phyloP scores from a whole-genome alignment of 92 coral and sea anemone genomes.

The Epizoanthus illoricatus region DNA sequence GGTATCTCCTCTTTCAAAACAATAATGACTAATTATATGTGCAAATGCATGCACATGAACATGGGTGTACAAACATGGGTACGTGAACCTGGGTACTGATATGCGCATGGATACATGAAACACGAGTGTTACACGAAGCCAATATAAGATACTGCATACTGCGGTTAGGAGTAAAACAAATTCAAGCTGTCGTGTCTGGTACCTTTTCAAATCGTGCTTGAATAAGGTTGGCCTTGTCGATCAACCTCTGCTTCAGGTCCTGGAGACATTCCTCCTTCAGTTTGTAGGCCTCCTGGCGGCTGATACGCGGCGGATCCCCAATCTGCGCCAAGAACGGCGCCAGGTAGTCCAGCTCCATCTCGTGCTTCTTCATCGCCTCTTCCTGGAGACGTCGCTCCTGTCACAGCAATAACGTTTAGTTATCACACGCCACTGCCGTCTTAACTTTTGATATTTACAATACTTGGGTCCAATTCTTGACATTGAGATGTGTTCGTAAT shows the following conservation, averaged over 20 bases:
- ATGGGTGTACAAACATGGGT: too few relatives aligned
- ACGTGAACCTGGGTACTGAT: too few relatives aligned
- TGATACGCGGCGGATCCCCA: slow-evolving; percentile 93
- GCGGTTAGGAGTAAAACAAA: not conserved
- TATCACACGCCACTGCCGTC: not conserved
- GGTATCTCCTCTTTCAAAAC: too few relatives aligned
- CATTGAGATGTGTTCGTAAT: too few relatives aligned
- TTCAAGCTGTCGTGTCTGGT: not conserved
- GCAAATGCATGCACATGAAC: too few relatives aligned
- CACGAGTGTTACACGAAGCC: too few relatives aligned
- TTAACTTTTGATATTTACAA: not conserved
- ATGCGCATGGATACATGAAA: too few relatives aligned
- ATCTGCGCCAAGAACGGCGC: slow-evolving; percentile 99
- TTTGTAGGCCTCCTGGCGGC: slow-evolving; percentile 84
- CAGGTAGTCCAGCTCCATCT: slow-evolving; percentile 90
- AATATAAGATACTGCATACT: too few relatives aligned
- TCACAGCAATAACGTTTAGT: not conserved
- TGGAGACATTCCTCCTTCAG: slow-evolving; percentile 99
- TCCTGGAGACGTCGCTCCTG: slow-evolving; percentile 93
- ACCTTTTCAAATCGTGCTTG: slow-evolving; percentile 99
- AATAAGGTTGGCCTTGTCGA: slow-evolving; percentile 95
- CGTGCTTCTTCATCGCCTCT: slow-evolving; percentile 98
- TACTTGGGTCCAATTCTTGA: not conserved
- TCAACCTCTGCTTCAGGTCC: slow-evolving; percentile 91
- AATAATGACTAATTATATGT: too few relatives aligned